These are phyloP conservation scores for Grus americana DNA, from an alignment of 2,113 vertebrate species.

Conservation along the genomic window DNA sequence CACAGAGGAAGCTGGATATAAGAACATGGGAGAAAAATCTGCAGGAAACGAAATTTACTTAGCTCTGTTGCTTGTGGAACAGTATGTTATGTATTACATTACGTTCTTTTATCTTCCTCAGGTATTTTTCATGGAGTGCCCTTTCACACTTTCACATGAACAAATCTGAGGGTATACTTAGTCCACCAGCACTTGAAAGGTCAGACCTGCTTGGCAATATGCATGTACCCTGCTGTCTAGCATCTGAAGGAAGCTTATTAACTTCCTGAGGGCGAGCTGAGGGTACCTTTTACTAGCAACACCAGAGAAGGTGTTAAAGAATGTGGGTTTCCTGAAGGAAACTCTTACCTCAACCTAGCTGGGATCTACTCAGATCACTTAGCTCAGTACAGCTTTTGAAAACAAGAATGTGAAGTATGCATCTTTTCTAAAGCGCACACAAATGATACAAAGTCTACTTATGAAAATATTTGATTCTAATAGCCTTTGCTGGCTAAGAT, in stretches of 20 bases:
- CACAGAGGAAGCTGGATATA: not conserved
- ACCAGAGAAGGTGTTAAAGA: not conserved
- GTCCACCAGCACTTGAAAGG: not conserved
- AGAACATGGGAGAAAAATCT: not conserved
- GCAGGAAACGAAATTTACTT: not conserved
- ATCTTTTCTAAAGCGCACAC: not conserved
- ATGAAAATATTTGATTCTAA: slow-evolving; percentile 16
- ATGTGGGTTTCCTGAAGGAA: not conserved
- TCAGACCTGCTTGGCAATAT: not conserved
- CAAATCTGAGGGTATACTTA: not conserved
- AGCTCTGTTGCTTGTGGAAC: not conserved
- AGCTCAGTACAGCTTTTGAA: not conserved
- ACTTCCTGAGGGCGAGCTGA: not conserved
- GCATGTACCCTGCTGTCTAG: not conserved
- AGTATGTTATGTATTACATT: not conserved
- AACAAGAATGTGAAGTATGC: not conserved
- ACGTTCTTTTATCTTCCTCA: not conserved
- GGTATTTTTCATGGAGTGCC: not conserved
- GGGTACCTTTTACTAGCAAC: not conserved
- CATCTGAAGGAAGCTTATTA: not conserved
- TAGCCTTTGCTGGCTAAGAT: not conserved
- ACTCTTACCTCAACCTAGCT: not conserved
- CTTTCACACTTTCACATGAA: not conserved
- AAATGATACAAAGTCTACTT: not conserved
- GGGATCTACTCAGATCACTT: not conserved